phyloP scores from a whole-genome alignment of 2,797 vertebrate species.

The Morelia viridis region DNA sequence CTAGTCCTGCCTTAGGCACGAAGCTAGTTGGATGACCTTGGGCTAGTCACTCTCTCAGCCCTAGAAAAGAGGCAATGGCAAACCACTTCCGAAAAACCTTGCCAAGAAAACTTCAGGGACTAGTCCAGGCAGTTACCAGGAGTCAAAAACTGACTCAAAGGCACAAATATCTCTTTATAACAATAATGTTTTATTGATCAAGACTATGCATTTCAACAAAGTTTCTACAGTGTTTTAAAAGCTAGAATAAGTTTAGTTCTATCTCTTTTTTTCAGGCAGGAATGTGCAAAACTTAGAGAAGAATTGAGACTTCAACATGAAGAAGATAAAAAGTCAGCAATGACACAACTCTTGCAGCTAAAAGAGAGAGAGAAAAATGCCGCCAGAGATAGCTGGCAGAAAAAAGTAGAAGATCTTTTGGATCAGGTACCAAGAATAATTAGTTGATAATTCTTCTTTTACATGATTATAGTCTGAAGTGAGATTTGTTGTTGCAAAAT shows the following conservation, averaged over 20 bases:
- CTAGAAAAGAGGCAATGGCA: not conserved
- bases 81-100: not conserved
- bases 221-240: not conserved
- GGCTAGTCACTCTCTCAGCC: not conserved
- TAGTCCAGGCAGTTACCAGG: not conserved
- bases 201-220: not conserved
- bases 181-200: not conserved
- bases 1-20: not conserved
- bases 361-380: constrained; percentile 90
- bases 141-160: not conserved
- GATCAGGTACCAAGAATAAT: constrained; percentile 83
- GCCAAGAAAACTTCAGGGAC: not conserved
- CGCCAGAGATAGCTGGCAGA: constrained; percentile 94
- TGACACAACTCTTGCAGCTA: constrained; percentile 86
- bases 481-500: not conserved
- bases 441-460: not conserved
- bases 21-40: not conserved
- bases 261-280: constrained; percentile 81
- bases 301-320: constrained; percentile 90
- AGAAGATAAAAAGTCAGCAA: constrained; percentile 87
- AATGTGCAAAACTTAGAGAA: constrained; percentile 95
- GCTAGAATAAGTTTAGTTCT: constrained; percentile 25
- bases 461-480: not conserved
- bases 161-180: not conserved
- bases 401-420: constrained; percentile 96